Evolutionary conservation across 2,113 vertebrate genomes (phyloP), one percentile per base, ranked within the genome.

Genomic region (Cochlearius cochlearius): DNA sequence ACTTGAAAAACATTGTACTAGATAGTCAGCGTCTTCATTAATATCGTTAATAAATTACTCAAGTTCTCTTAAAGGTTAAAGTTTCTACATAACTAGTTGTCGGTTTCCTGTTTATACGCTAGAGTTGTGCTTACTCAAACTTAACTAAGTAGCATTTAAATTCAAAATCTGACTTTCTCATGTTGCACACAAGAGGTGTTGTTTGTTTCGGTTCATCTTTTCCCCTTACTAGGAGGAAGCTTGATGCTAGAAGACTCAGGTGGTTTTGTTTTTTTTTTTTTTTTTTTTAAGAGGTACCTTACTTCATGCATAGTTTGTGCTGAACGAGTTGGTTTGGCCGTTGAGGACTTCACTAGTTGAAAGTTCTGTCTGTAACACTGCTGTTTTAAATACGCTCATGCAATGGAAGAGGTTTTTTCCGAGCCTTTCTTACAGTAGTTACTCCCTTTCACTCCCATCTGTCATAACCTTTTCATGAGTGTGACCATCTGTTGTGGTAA

Each of bases 401-500:
- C 63, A 38, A 38, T 32, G 50, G 38, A 69, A 73, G 22, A 36
- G 12, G 68, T 86, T 88, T 64, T 94, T 88, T 32, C 32, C 27
- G 73, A 72, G 39, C 66, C 58, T 22, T 88, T 86, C 62, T 36
- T 82, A 18, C 0, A 62, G 60, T 4, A 86, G 50, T 90, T 90
- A 8, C 32, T 95, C 47, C 47, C 34, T 92, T 66, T 94, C 18
- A 38, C 26, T 88, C 55, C 87, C 71, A 66, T 95, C 90, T 96
- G 82, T 69, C 82, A 73, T 88, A 94, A 94, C 87, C 81, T 92
- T 90, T 76, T 76, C 49, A 23, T 60, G 85, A 96, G 50, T 21
- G 15, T 47, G 29, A 47, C 85, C 88, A 83, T 86, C 82, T 94
- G 71, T 66, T 90, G 19, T 55, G 53, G 67, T 78, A 72, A 43